A percentile compares a stretch with the other conserved stretches of the same genome.
Evolutionary conservation across 2,888 invertebrate genomes (phyloP).

Genomic region (Congeria kusceri): DNA sequence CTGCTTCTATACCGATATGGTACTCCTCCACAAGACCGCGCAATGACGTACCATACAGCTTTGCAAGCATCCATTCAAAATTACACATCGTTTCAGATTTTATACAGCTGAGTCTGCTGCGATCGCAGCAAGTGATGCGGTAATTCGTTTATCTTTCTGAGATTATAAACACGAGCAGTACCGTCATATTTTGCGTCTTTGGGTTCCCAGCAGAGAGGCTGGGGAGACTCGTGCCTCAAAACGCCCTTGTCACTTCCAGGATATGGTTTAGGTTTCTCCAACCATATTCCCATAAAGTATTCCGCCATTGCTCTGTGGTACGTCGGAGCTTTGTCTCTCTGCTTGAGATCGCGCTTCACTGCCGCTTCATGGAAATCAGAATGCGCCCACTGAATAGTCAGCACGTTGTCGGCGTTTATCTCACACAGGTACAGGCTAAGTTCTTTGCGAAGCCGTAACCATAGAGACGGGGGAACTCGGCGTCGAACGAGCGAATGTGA

Average conservation of each 20-base stretch:
- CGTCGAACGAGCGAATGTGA: constrained; percentile 67
- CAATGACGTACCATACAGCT: constrained; percentile 92
- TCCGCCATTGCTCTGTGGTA: constrained; percentile 84
- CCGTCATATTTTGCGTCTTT: constrained; percentile 61
- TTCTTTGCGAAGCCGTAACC: constrained; percentile 77
- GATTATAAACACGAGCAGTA: constrained; percentile 87
- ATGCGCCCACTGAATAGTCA: constrained; percentile 89
- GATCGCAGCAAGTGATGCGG: constrained; percentile 91
- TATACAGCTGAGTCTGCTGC: constrained; percentile 87
- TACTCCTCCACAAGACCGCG: constrained; percentile 92
- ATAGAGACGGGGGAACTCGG: constrained; percentile 80
- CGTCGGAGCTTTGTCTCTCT: constrained; percentile 82
- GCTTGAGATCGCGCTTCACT: constrained; percentile 87
- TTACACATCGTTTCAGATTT: constrained; percentile 91
- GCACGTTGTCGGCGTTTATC: constrained; percentile 72
- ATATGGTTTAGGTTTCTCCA: constrained; percentile 75
- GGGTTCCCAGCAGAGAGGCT: constrained; percentile 75
- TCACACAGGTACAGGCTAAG: constrained; percentile 73
- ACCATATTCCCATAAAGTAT: constrained; percentile 83
- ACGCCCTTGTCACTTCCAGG: constrained; percentile 73
- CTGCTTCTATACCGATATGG: constrained; percentile 86
- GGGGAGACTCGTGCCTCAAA: constrained; percentile 70
- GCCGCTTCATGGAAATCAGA: constrained; percentile 89
- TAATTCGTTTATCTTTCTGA: constrained; percentile 92
- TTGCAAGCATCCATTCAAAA: constrained; percentile 92